Conservation (phyloP, 2,888 invertebrate genomes). For the Andrena dorsata region DNA sequence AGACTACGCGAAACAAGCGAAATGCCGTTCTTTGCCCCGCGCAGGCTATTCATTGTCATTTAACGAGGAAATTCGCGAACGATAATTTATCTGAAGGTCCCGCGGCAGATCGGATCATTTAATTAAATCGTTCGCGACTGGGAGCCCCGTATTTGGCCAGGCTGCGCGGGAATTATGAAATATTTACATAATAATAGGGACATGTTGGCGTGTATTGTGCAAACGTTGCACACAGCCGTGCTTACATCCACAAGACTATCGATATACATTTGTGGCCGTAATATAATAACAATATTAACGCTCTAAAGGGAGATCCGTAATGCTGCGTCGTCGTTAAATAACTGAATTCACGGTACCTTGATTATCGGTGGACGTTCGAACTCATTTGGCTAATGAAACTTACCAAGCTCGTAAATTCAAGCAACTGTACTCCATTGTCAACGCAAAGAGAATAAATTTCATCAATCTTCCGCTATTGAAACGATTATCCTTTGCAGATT, state of each 20-base stretch:
- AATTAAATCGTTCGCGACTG: conserved; percentile 41
- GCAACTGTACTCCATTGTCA: no score
- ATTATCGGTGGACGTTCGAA: background rate
- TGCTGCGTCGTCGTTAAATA: background rate
- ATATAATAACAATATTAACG: conserved; percentile 22
- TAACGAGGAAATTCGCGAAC: conserved; percentile 41
- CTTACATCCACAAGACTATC: background rate
- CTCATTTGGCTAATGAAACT: background rate
- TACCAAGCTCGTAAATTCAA: no score
- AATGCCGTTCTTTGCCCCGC: conserved; percentile 36
- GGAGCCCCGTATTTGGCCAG: background rate
- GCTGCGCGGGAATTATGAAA: conserved; percentile 19
- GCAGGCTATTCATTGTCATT: conserved; percentile 34
- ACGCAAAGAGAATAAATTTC: no score
- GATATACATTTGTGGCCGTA: background rate
- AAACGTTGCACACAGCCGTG: background rate
- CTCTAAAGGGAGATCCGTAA: background rate
- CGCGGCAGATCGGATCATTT: conserved; percentile 35
- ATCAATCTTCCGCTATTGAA: no score
- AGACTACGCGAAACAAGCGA: conserved; percentile 14
- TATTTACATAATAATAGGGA: conserved; percentile 31
- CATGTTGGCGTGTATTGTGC: background rate
- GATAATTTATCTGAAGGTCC: conserved; percentile 43
- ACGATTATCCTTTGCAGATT: no score
- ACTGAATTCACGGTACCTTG: background rate